A percentile compares a stretch with the other conserved stretches of the same genome.
Evolutionary conservation across 2,797 vertebrate species (phyloP).

Genomic region (Hoplostethus mediterraneus): DNA sequence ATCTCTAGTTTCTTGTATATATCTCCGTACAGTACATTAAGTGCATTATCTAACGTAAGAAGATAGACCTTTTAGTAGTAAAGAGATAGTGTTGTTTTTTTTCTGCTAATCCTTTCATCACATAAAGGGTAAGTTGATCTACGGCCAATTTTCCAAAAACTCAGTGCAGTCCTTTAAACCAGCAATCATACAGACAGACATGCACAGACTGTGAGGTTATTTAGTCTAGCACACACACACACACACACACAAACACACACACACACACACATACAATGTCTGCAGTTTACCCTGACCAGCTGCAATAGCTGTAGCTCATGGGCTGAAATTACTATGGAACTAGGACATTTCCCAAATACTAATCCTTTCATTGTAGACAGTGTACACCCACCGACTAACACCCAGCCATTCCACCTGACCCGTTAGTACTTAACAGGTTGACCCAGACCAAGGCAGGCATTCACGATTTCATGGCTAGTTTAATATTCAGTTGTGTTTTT

Average conservation of each 20-base stretch:
- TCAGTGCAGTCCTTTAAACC: no score
- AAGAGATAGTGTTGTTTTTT: no score
- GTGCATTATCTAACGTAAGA: no score
- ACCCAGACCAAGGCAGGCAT: constrained; percentile 46
- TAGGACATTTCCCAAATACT: constrained; percentile 41
- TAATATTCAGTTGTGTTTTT: constrained; percentile 60
- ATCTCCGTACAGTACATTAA: no score
- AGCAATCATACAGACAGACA: no score
- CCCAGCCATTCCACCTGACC: constrained; percentile 64
- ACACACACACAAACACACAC: constrained; percentile 22
- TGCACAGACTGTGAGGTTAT: no score
- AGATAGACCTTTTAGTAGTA: no score
- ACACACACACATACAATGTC: constrained; percentile 22
- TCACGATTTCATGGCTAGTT: constrained; percentile 63
- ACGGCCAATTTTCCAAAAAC: no score
- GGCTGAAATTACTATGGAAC: constrained; percentile 48
- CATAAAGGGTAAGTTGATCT: no score
- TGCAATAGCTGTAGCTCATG: constrained; percentile 37
- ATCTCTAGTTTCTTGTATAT: no score
- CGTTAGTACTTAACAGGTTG: constrained; percentile 50
- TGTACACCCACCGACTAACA: constrained; percentile 41
- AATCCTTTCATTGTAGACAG: constrained; percentile 46
- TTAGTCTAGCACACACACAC: not conserved
- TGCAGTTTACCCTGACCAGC: constrained; percentile 37
- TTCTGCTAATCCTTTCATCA: no score